These are phyloP conservation scores for Ammospiza nelsoni DNA, from an alignment of 2,113 vertebrate species.

Conservation along the genomic window DNA sequence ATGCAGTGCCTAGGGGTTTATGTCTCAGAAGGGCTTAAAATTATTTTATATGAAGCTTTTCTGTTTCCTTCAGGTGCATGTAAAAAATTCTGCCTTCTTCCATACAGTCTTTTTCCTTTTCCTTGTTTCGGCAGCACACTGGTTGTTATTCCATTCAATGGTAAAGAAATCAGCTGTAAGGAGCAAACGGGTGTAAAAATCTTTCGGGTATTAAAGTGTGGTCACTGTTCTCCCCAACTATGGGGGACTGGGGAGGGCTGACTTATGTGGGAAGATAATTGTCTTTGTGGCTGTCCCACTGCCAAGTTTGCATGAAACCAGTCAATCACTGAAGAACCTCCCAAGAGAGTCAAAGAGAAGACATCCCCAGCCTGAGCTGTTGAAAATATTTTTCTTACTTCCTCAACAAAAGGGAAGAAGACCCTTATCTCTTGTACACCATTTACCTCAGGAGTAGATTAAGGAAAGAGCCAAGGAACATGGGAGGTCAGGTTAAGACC, in stretches of 20 bases:
- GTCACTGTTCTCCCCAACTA: not conserved
- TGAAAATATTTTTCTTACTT: not conserved
- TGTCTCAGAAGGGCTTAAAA: not conserved
- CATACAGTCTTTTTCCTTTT: not conserved
- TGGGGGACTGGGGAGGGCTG: rapidly evolving
- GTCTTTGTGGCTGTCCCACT: not conserved
- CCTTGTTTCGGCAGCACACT: not conserved
- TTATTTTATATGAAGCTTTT: not conserved
- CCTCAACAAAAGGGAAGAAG: not conserved
- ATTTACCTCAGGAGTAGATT: not conserved
- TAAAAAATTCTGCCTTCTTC: not conserved
- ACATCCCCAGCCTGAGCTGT: not conserved
- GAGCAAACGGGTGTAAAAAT: not conserved
- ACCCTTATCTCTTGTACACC: not conserved
- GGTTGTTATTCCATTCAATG: not conserved
- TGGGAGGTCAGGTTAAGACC: not conserved
- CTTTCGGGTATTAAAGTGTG: not conserved
- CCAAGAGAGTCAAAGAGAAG: not conserved
- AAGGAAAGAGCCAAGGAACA: not conserved
- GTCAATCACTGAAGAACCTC: not conserved
- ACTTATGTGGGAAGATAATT: not conserved
- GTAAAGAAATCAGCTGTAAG: not conserved
- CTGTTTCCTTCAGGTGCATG: not conserved
- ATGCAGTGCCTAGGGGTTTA: not conserved
- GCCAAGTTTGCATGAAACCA: not conserved